Conservation (phyloP, 1,140 invertebrate genomes). For the Lamellibrachia luymesi region DNA sequence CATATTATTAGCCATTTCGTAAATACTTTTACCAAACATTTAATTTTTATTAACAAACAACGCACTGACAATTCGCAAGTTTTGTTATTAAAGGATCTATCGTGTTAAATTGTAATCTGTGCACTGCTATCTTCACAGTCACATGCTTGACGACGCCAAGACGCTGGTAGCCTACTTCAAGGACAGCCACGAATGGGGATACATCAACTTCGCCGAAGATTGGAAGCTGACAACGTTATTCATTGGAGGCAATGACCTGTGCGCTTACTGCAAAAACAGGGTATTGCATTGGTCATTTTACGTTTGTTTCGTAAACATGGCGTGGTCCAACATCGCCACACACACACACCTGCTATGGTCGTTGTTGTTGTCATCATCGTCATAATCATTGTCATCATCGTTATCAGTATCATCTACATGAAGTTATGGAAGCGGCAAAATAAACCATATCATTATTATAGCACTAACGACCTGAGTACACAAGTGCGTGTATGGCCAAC, state of each 20-base stretch:
- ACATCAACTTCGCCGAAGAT: conserved; percentile 47
- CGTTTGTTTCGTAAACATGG: conserved; percentile 56
- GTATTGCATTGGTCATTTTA: conserved; percentile 28
- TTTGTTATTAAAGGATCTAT: too few relatives aligned
- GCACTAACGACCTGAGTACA: too few relatives aligned
- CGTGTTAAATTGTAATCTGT: too few relatives aligned
- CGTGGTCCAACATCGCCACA: conserved; percentile 31
- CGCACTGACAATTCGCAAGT: too few relatives aligned
- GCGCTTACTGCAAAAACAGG: conserved; percentile 65
- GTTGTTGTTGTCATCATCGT: not conserved
- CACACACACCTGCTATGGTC: not conserved
- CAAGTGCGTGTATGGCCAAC: not conserved
- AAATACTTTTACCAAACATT: too few relatives aligned
- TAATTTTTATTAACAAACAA: too few relatives aligned
- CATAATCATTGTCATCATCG: too few relatives aligned
- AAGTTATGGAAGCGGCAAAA: not conserved
- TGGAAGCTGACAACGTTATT: conserved; percentile 81
- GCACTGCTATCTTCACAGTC: not conserved
- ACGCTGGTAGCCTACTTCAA: not conserved
- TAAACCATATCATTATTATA: too few relatives aligned
- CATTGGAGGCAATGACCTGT: conserved; percentile 82
- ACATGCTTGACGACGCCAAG: not conserved
- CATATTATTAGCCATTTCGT: too few relatives aligned
- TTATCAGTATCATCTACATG: not conserved
- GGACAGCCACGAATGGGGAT: not conserved